Conservation (phyloP, 2,797 vertebrate genomes). For the Parauchenoglanis punctatus region DNA sequence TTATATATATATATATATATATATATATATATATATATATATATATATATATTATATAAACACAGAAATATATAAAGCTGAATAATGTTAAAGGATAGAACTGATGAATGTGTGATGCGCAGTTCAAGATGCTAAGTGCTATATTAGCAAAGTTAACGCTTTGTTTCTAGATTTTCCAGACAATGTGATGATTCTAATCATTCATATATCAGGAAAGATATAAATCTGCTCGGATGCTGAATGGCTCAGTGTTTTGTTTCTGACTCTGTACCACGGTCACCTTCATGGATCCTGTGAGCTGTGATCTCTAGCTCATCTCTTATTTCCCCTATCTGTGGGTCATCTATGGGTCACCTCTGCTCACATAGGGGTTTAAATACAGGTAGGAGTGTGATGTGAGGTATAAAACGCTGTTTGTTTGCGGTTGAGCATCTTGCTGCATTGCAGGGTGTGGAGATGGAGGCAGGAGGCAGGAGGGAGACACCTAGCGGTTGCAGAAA, state of each 20-base stretch:
- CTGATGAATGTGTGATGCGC: background rate
- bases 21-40: background rate
- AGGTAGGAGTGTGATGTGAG: background rate
- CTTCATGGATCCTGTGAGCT: background rate
- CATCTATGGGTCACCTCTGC: too few relatives aligned
- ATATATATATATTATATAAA: background rate
- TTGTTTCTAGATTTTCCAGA: background rate
- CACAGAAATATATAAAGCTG: too few relatives aligned
- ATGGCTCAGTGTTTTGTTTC: background rate
- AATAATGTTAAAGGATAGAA: background rate
- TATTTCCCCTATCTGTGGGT: background rate
- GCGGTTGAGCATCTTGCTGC: conserved; percentile 67
- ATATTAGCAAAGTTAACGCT: too few relatives aligned
- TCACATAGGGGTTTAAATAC: background rate
- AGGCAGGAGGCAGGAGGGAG: conserved; percentile 51
- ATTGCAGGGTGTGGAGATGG: conserved; percentile 72
- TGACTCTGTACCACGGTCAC: conserved; percentile 23
- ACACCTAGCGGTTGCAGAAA: conserved; percentile 41
- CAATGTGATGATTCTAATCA: background rate
- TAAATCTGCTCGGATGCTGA: background rate
- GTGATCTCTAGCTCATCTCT: background rate
- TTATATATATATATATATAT: background rate
- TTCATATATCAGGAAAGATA: background rate
- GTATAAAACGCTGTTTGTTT: background rate
- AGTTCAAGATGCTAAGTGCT: background rate